Percentiles rank a stretch among this genome's conserved stretches.
Evolutionary conservation across 2,113 vertebrate species (phyloP).

Genomic region (Halichoerus grypus): DNA sequence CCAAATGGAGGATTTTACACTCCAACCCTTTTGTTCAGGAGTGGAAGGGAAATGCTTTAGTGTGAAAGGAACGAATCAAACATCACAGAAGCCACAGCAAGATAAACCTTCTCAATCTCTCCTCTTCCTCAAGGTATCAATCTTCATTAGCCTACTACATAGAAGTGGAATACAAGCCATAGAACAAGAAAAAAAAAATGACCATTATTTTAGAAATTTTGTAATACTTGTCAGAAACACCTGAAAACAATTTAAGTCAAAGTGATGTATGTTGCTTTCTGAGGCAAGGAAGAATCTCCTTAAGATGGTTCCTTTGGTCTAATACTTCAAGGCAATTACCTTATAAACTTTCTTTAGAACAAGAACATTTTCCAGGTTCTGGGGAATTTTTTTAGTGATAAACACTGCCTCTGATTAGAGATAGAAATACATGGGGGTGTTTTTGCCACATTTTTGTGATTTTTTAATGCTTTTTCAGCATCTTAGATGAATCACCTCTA

Average conservation of each 20-base stretch:
- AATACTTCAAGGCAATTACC: neutral
- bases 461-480: neutral
- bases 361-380: neutral
- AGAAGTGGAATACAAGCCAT: neutral
- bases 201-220: slow-evolving; percentile 17
- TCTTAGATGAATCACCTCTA: neutral
- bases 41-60: neutral
- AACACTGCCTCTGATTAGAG: neutral
- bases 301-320: neutral
- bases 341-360: neutral
- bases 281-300: neutral
- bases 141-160: neutral
- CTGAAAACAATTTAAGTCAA: slow-evolving; percentile 28
- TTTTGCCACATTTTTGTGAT: neutral
- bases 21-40: neutral
- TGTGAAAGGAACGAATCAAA: neutral
- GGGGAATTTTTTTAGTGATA: neutral
- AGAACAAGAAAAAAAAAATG: neutral
- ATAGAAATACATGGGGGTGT: neutral
- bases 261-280: neutral
- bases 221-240: slow-evolving; percentile 55
- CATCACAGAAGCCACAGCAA: neutral
- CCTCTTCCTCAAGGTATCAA: neutral
- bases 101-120: neutral
- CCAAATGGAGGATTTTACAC: neutral